Conservation (phyloP, 2,113 vertebrate species). For the Thunnus thynnus region DNA sequence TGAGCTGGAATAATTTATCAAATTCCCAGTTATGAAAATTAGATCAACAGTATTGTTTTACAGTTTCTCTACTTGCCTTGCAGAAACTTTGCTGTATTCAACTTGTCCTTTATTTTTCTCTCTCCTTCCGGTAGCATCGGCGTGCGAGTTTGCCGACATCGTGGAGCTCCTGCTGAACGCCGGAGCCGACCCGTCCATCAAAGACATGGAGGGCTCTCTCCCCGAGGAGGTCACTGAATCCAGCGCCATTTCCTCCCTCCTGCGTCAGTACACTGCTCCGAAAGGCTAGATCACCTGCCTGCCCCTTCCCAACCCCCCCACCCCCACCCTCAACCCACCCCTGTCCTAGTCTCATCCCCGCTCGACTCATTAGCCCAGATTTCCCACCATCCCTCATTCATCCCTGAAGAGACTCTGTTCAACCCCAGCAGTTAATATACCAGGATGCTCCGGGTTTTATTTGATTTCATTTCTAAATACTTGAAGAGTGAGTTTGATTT, state of each 20-base stretch:
- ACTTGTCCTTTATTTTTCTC: not conserved
- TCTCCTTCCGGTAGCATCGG: constrained; percentile 85
- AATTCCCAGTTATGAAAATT: not conserved
- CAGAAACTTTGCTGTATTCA: not conserved
- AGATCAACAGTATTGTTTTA: not conserved
- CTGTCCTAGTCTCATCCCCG: constrained; percentile 5
- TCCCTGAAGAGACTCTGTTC: constrained; percentile 52
- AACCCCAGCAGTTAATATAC: constrained; percentile 36
- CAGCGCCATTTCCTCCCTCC: constrained; percentile 87
- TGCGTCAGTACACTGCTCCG: constrained; percentile 87
- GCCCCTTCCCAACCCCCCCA: not conserved
- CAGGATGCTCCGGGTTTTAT: constrained; percentile 34
- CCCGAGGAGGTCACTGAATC: constrained; percentile 95
- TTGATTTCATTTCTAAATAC: constrained; percentile 37
- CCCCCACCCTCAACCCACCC: not conserved
- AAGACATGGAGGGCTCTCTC: constrained; percentile 94
- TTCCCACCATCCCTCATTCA: constrained; percentile 12
- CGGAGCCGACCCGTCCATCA: constrained; percentile 91
- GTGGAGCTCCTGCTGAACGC: constrained; percentile 92
- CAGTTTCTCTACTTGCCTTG: not conserved
- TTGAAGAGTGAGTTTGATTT: constrained; percentile 60
- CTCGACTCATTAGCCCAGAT: constrained; percentile 1
- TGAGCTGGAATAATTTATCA: not conserved
- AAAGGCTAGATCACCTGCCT: constrained; percentile 78
- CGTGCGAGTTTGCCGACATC: constrained; percentile 95